Evolutionary conservation across 2,888 invertebrate genomes (phyloP), one percentile per base, ranked within the genome.

Genomic region (Megaustenia siamemsis): DNA sequence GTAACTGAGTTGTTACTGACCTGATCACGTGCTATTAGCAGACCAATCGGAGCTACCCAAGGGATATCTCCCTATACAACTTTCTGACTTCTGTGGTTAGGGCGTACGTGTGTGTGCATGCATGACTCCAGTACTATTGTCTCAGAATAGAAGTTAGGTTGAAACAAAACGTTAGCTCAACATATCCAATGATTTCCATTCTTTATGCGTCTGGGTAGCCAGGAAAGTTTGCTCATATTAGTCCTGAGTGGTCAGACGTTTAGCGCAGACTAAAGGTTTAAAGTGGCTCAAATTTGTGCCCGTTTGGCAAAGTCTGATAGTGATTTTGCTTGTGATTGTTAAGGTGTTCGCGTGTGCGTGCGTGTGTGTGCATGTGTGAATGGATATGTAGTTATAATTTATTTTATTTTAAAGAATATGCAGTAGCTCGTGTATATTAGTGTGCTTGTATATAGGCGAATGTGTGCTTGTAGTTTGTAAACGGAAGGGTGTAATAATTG

Each of bases 1-100:
- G 28, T 71, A 71, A 71, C 69, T 71, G 43, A n/a, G 43, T 40
- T 71, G 40, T 71, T 71, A 71, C 69, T 73, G 71, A 45, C 45
- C 12, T 45, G 71, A 73, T 73, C 71, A 73, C 71, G 71, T 73
- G 71, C 15, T 45, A 73, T 73, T 28, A 73, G 12, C 28, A 73
- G 71, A 45, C 71, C 71, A 73, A 73, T 45, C 71, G 45, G 45
- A 73, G 45, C 38, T 15, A 28, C 71, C 71, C 71, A 43, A 73
- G 45, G 71, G 71, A 43, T 15, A 43, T 45, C 28, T 45, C 45
- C 28, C 71, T 73, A 45, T 28, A 73, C 45, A 73, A 28, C 71
- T 73, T 73, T 28, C 45, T 45, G 71, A 15, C 28, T 73, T 43
- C 24, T 45, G 71, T 45, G 5, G n/a, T 73, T n/a, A 28, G 21